Base-by-base conservation (phyloP, 2,113 vertebrate genomes). In the Dolichotis patagonum region DNA sequence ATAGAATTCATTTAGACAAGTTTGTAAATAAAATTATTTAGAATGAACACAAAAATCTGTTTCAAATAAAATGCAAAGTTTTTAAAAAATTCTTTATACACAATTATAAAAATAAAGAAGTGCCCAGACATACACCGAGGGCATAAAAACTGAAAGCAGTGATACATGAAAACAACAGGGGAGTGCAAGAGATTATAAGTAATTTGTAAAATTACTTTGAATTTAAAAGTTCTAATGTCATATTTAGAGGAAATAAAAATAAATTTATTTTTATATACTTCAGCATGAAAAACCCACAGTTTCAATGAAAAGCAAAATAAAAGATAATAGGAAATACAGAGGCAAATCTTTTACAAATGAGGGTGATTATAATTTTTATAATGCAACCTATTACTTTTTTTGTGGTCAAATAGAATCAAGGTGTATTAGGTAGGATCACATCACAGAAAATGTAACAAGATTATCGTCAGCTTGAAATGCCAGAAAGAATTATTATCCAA, bases 61-160 rank as follows among this genome's bases (percentile, higher is more conserved):
- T 82, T 86, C 38, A 85, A 95, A 85, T 87, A 92, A 90, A 96
- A 78, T 85, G 26, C 32, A 77, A 88, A 82, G 49, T 38, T 43
- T 75, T 90, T 14, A 93, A 54, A 91, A 85, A 86, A 14, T 19
- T 86, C 1, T 65, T 80, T 73, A 89, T 20, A 75, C 1, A 58
- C 3, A 22, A 85, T n/a, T 88, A 91, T 81, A 32, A 82, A 95
- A 95, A 95, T 35, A 80, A n/a, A n/a, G n/a, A 7, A 89, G 65
- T 91, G 41, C 2, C 60, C 6, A 54, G 71, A 43, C 67, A 91
- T 38, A 38, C n/a, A 49, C 3, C 8, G 5, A 52, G 24, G 38
- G 54, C 22, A 89, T 58, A 87, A 90, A 67, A 85, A 77, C n/a
- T 58, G 80, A 75, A 75, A 91, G 19, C 28, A 78, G 24, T 35